Conservation (phyloP, 2,113 vertebrate genomes). For the Tautogolabrus adspersus region DNA sequence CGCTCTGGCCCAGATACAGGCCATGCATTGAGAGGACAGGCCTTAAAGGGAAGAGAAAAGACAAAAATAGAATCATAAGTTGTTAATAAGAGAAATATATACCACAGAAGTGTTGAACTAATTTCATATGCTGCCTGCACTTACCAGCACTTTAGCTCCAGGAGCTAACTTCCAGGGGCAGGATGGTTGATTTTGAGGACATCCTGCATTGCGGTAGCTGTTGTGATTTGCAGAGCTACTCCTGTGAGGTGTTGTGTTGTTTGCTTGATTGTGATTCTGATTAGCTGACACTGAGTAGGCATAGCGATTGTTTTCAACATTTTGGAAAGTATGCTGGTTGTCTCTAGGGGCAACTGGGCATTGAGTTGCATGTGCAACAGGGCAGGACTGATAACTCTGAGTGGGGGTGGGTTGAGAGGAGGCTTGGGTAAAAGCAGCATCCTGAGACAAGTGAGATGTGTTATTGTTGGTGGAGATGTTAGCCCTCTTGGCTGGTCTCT, state of each 20-base stretch:
- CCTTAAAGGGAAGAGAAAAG: slow-evolving; percentile 62
- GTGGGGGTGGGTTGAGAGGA: slow-evolving; percentile 44
- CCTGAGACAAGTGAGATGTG: slow-evolving; percentile 71
- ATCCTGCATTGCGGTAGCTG: slow-evolving; percentile 44
- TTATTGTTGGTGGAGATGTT: slow-evolving; percentile 59
- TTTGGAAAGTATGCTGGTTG: slow-evolving; percentile 71
- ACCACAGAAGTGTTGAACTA: background rate
- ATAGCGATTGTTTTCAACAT: slow-evolving; percentile 72
- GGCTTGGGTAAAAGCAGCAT: slow-evolving; percentile 64
- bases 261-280: slow-evolving; percentile 69
- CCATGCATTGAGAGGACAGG: slow-evolving; percentile 85
- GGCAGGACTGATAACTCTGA: slow-evolving; percentile 71
- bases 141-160: slow-evolving; percentile 85
- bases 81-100: background rate
- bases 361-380: slow-evolving; percentile 23
- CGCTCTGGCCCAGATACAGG: slow-evolving; percentile 79
- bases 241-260: slow-evolving; percentile 45
- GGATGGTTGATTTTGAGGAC: slow-evolving; percentile 60
- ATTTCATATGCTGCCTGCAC: slow-evolving; percentile 4
- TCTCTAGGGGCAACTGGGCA: slow-evolving; percentile 67
- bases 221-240: slow-evolving; percentile 53
- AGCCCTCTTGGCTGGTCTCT: slow-evolving; percentile 66
- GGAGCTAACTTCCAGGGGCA: slow-evolving; percentile 81
- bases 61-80: slow-evolving; percentile 13
- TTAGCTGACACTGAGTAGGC: slow-evolving; percentile 65